Conservation (phyloP, 2,113 vertebrate species). For the Anseranas semipalmata region DNA sequence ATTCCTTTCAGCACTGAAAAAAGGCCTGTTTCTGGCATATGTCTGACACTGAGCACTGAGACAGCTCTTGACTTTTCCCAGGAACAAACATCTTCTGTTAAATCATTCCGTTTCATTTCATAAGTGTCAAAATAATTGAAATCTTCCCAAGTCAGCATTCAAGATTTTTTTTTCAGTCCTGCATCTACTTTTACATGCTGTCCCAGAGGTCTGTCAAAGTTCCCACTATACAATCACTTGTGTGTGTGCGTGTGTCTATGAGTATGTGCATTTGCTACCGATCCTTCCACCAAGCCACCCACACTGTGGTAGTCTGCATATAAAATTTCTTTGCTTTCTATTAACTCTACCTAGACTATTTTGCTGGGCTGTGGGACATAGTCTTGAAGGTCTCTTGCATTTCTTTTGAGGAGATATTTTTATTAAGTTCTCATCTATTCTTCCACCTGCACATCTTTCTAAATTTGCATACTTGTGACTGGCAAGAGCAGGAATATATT, state of each 20-base stretch:
- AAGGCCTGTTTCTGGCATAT: not conserved
- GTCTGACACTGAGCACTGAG: not conserved
- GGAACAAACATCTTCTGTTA: not conserved
- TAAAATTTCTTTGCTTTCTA: not conserved
- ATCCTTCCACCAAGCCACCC: not conserved
- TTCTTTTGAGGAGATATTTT: constrained; percentile 31
- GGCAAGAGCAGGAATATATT: constrained; percentile 20
- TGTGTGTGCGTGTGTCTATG: not conserved
- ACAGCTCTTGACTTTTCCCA: not conserved
- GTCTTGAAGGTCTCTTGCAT: not conserved
- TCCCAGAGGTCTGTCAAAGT: constrained; percentile 11
- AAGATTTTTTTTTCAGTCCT: not conserved
- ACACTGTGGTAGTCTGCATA: not conserved
- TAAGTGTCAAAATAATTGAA: constrained; percentile 16
- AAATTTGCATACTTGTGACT: constrained; percentile 52
- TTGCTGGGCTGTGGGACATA: not conserved
- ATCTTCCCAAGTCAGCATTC: not conserved
- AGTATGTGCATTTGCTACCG: not conserved
- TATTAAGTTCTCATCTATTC: constrained; percentile 35
- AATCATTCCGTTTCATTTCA: not conserved
- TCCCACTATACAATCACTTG: not conserved
- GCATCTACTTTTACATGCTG: not conserved
- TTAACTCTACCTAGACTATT: not conserved
- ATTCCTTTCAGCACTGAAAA: not conserved
- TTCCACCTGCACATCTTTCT: not conserved